A percentile compares a stretch with the other conserved stretches of the same genome.
Conservation (phyloP, 2,888 invertebrate species). For the Pachycephus smyrnensis region DNA sequence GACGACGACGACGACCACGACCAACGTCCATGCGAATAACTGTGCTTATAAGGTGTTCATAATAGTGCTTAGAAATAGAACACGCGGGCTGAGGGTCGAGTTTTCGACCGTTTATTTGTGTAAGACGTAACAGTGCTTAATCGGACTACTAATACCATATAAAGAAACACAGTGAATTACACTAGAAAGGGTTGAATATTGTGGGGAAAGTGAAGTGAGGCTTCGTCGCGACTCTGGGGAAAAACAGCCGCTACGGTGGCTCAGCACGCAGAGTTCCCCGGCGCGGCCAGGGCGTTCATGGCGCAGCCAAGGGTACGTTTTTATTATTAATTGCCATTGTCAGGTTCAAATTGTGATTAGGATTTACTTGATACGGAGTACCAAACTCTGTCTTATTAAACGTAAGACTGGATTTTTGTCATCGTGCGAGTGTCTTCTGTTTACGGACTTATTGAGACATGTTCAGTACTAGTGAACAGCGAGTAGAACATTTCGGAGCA, state of each 20-base stretch:
- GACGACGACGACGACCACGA: neutral
- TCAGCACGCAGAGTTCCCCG: conserved; percentile 71
- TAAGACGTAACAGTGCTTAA: neutral
- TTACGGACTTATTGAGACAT: neutral
- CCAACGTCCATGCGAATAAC: neutral
- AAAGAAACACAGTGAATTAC: neutral
- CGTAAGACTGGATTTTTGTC: neutral
- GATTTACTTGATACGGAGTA: neutral
- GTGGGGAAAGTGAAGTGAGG: conserved; percentile 45
- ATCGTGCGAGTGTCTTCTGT: neutral
- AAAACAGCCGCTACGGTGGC: conserved; percentile 70
- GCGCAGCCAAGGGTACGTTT: conserved; percentile 90
- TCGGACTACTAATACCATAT: neutral
- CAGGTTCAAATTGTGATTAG: neutral
- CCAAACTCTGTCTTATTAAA: neutral
- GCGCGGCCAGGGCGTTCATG: conserved; percentile 85
- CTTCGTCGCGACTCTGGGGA: conserved; percentile 60
- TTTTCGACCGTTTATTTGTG: neutral
- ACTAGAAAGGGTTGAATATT: neutral
- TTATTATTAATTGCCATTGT: neutral
- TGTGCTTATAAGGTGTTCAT: neutral
- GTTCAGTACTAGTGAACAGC: neutral
- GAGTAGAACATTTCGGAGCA: neutral
- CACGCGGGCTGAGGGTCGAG: neutral
- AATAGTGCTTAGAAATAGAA: neutral